Percentiles rank a stretch among this genome's conserved stretches.
These are phyloP conservation scores for Physocephala rufipes DNA, from an alignment of 2,888 invertebrate genomes.

Conservation along the genomic window DNA sequence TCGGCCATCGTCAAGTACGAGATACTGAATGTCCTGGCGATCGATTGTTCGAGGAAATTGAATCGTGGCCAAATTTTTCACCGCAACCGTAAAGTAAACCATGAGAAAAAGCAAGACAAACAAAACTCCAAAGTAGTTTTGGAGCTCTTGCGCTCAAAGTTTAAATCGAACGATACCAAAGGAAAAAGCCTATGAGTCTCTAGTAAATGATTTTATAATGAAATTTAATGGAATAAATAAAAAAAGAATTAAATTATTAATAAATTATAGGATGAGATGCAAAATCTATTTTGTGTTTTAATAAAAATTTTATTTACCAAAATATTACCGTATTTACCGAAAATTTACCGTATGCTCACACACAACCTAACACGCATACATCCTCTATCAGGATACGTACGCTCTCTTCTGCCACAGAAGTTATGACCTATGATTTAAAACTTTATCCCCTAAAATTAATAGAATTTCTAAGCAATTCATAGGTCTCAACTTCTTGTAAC, in stretches of 20 bases:
- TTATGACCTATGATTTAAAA: background rate
- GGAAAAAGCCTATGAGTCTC: too few species aligned
- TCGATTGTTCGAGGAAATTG: conserved; percentile 70
- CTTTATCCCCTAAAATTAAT: conserved; percentile 15
- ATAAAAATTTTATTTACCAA: too few species aligned
- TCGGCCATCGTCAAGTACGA: conserved; percentile 73
- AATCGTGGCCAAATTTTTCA: conserved; percentile 72
- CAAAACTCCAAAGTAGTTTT: background rate
- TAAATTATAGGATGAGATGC: background rate
- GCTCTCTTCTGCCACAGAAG: background rate
- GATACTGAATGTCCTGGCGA: conserved; percentile 77
- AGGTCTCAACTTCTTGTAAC: background rate
- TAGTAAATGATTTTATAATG: too few species aligned
- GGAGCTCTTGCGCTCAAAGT: too few species aligned
- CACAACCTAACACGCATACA: background rate
- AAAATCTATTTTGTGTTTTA: too few species aligned
- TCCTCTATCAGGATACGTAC: background rate
- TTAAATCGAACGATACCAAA: too few species aligned
- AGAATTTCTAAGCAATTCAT: conserved; percentile 10
- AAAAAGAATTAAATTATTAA: conserved; percentile 35
- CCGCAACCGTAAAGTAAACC: conserved; percentile 53
- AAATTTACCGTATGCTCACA: conserved; percentile 5
- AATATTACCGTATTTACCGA: too few species aligned
- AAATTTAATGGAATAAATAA: conserved; percentile 41
- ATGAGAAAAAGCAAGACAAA: background rate